A percentile compares a stretch with the other conserved stretches of the same genome.
Conservation (phyloP, 2,888 invertebrate species). For the Colostygia pectinataria region DNA sequence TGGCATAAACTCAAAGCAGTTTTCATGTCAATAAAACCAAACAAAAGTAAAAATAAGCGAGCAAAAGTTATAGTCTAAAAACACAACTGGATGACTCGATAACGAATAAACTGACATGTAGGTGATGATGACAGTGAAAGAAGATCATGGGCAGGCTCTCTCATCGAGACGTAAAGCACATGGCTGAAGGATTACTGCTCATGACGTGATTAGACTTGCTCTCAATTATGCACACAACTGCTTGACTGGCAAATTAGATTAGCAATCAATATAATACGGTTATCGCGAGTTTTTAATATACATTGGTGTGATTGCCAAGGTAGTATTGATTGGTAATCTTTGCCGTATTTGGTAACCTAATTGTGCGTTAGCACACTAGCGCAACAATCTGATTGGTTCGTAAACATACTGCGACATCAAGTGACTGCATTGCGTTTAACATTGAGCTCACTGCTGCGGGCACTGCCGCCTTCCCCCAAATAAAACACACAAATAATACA, state of each 20-base stretch:
- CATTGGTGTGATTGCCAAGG: slow-evolving; percentile 1
- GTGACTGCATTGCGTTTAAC: slow-evolving; percentile 87
- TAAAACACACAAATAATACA: slow-evolving; percentile 77
- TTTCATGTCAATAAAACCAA: slow-evolving; percentile 40
- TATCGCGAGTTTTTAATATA: slow-evolving; percentile 10
- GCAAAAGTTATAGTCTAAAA: slow-evolving; percentile 52
- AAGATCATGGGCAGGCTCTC: slow-evolving; percentile 40
- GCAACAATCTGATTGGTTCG: slow-evolving; percentile 77
- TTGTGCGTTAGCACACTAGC: slow-evolving; percentile 81
- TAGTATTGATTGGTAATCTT: slow-evolving; percentile 36
- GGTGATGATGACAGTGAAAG: slow-evolving; percentile 40
- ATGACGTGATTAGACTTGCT: slow-evolving; percentile 62
- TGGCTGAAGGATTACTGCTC: slow-evolving; percentile 57
- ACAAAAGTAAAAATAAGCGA: slow-evolving; percentile 53
- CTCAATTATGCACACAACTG: slow-evolving; percentile 67
- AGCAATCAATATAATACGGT: slow-evolving; percentile 66
- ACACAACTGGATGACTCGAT: slow-evolving; percentile 47
- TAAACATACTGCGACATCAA: slow-evolving; percentile 81
- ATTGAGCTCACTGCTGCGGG: slow-evolving; percentile 89
- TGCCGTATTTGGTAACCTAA: slow-evolving; percentile 66
- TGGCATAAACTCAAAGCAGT: slow-evolving; percentile 49
- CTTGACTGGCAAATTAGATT: slow-evolving; percentile 49
- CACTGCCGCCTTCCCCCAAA: slow-evolving; percentile 86
- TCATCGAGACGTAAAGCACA: slow-evolving; percentile 55
- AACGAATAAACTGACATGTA: slow-evolving; percentile 42